phyloP scores from a whole-genome alignment of 2,888 invertebrate genomes.

The Lasioglossum malachurum region DNA sequence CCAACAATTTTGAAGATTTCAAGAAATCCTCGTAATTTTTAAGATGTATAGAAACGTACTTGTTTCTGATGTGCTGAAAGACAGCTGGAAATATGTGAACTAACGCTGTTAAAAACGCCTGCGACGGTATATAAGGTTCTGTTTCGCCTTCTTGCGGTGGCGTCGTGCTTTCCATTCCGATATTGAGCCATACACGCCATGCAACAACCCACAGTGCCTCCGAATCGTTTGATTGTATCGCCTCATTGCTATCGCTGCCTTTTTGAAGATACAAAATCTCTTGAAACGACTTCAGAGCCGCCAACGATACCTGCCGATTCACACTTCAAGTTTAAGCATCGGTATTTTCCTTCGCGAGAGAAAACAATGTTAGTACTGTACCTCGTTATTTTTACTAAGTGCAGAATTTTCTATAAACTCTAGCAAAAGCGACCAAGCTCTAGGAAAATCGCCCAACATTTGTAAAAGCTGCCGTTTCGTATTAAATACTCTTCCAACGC shows the following conservation, averaged over 20 bases:
- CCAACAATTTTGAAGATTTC: no score
- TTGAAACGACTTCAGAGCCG: conserved; percentile 98
- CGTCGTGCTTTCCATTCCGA: conserved; percentile 92
- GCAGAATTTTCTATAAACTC: conserved; percentile 98
- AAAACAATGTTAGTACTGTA: conserved; percentile 73
- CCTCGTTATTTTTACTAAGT: conserved; percentile 96
- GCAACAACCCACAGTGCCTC: conserved; percentile 92
- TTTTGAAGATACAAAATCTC: conserved; percentile 93
- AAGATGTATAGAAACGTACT: conserved; percentile 83
- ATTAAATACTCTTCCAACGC: conserved; percentile 97
- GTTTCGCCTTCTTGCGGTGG: conserved; percentile 86
- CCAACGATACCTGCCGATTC: conserved; percentile 90
- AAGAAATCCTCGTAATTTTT: neutral
- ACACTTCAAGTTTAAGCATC: neutral
- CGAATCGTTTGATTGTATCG: conserved; percentile 83
- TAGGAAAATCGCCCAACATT: conserved; percentile 94
- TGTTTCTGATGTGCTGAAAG: conserved; percentile 94
- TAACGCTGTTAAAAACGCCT: conserved; percentile 96
- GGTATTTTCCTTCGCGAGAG: neutral
- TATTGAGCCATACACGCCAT: conserved; percentile 95
- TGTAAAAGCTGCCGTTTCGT: conserved; percentile 94
- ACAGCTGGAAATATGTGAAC: conserved; percentile 98
- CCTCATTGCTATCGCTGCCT: conserved; percentile 84
- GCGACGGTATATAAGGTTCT: conserved; percentile 94
- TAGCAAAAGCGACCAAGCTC: conserved; percentile 96